These are phyloP conservation scores for human (Homo sapiens) DNA, from an alignment of 2,113 vertebrate species.

Conservation along the genomic window GRCh38 chr18:32712001-32712500, in stretches of 20 bases:
- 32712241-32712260: background rate
- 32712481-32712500: background rate
- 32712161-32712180: background rate
- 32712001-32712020: background rate
- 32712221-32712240: background rate
- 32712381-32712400: background rate
- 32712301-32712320: constrained; percentile 24
- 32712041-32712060: background rate
- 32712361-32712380: background rate
- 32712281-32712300: constrained; percentile 19
- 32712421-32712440: background rate
- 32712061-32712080: constrained; percentile 54
- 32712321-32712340: constrained; percentile 22
- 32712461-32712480: background rate
- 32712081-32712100: background rate
- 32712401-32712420: background rate
- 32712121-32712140: background rate
- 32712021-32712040: background rate
- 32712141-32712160: background rate
- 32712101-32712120: background rate
- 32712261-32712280: background rate
- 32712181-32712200: background rate
- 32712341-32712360: background rate
- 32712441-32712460: background rate
- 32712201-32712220: background rate